phyloP scores from a whole-genome alignment of 30 jellyfish, hydroid and myxozoan genomes.

The Turritopsis dohrnii region DNA sequence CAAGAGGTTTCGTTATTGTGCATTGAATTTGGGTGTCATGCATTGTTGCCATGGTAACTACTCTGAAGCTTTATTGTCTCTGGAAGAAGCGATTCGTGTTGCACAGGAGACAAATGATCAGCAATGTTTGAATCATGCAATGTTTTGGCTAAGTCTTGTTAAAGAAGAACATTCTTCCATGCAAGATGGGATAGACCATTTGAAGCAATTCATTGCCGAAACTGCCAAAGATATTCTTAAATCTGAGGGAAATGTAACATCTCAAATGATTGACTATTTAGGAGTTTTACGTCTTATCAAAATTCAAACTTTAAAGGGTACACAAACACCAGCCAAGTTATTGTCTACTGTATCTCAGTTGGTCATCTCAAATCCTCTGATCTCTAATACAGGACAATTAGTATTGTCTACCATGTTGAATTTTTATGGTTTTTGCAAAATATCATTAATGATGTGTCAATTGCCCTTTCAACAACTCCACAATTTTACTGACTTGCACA shows the following conservation, averaged over 20 bases:
- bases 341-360: constrained; percentile 18
- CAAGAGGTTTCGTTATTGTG: constrained; percentile 77
- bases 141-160: constrained; percentile 35
- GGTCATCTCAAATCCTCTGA: constrained; percentile 4
- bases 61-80: constrained; percentile 46
- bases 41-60: constrained; percentile 58
- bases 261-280: constrained; percentile 10
- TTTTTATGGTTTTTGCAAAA: constrained; percentile 47
- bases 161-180: not conserved
- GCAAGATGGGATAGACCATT: not conserved
- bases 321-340: constrained; percentile 7
- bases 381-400: constrained; percentile 16
- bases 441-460: not conserved
- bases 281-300: constrained; percentile 23
- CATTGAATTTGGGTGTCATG: constrained; percentile 58
- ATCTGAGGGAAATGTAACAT: constrained; percentile 8
- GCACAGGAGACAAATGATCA: constrained; percentile 85
- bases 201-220: constrained; percentile 18
- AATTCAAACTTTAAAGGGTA: not conserved
- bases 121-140: constrained; percentile 62
- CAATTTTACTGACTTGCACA: not conserved
- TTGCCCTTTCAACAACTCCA: not conserved
- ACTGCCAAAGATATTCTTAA: not conserved
- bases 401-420: constrained; percentile 57
- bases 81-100: constrained; percentile 76